phyloP scores from a whole-genome alignment of 2,888 invertebrate genomes.

The Drosophila nr. fundita region DNA sequence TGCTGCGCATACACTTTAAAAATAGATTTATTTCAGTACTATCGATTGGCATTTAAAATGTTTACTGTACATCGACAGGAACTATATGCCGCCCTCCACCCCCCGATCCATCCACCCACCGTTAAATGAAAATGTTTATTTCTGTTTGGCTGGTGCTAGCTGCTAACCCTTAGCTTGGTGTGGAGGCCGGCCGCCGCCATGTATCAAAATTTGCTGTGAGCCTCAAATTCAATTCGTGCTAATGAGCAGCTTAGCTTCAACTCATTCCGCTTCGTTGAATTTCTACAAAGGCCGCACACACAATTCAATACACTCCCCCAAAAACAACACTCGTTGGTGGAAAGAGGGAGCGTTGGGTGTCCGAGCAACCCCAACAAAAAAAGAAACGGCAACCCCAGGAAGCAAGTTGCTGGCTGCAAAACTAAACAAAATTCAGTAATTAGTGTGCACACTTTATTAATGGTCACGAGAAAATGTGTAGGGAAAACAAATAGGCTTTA shows the following conservation, averaged over 20 bases:
- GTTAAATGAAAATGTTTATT: not conserved
- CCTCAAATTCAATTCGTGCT: constrained; percentile 25
- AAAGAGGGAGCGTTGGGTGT: not conserved
- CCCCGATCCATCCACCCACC: fast-evolving
- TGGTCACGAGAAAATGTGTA: constrained; percentile 13
- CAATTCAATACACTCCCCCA: constrained; percentile 21
- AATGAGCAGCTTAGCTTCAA: constrained; percentile 56
- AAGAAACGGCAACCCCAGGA: constrained; percentile 2
- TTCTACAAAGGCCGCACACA: constrained; percentile 44
- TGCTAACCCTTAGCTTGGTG: constrained; percentile 5
- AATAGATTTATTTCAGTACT: constrained; percentile 4
- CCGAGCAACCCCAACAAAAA: constrained; percentile 48
- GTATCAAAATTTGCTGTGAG: constrained; percentile 13
- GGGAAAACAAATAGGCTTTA: constrained; percentile 28
- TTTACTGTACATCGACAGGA: not conserved
- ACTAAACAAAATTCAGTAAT: constrained; percentile 65
- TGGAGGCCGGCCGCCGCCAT: not conserved
- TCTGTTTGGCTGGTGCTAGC: not conserved
- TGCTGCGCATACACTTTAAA: not conserved
- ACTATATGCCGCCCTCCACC: not conserved
- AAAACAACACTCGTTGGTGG: not conserved
- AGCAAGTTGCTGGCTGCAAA: constrained; percentile 54
- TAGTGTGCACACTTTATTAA: constrained; percentile 57
- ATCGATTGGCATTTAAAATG: constrained; percentile 19
- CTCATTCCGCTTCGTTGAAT: constrained; percentile 61